Base-by-base conservation (phyloP, 2,113 vertebrate genomes). In the Cisticola juncidis region DNA sequence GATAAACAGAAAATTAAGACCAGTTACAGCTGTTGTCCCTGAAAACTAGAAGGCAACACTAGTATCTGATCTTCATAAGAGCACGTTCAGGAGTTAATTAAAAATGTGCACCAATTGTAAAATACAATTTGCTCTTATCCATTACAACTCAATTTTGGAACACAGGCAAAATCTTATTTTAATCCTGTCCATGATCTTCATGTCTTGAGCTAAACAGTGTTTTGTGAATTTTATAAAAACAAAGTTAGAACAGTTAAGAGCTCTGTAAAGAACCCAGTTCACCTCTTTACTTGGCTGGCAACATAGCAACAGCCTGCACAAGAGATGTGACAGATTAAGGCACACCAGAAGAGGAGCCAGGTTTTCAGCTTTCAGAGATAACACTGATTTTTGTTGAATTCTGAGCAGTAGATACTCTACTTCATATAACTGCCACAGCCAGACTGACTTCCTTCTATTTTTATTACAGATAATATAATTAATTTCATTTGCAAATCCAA, bases 321-420 rank as follows among this genome's bases (percentile, higher is more conserved):
- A 56, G 64, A 91, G 44, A 86, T 68, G 76, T 47, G 68, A 95
- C 54, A 81, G 88, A 92, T 86, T 74, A 76, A 82, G 88, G 72
- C 42, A 88, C 62, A 92, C 28, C 57, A 78, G 56, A 91, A 84
- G 14, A 87, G 62, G 4, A 84, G 56, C n/a, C 57, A 69, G 73
- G 26, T 80, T 96, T 92, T 65, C 71, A 88, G 71, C 60, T 60
- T 62, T 9, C 44, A 44, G 33, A 70, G 48, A 38, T 21, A 70
- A 87, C 24, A 76, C 28, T 45, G 28, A 47, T 71, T 33, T 83
- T 22, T 47, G 22, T 5, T 33, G 47, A 80, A 86, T 83, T 73
- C 53, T 77, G 35, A 88, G 54, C 9, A 25, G 65, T 14, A 87
- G 45, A 72, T 61, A 44, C 26, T 57, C 50, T 50, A 33, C 29